Percentiles rank a stretch among this genome's conserved stretches.
Conservation (phyloP, 2,888 invertebrate species). For the Megamerina dolium region DNA sequence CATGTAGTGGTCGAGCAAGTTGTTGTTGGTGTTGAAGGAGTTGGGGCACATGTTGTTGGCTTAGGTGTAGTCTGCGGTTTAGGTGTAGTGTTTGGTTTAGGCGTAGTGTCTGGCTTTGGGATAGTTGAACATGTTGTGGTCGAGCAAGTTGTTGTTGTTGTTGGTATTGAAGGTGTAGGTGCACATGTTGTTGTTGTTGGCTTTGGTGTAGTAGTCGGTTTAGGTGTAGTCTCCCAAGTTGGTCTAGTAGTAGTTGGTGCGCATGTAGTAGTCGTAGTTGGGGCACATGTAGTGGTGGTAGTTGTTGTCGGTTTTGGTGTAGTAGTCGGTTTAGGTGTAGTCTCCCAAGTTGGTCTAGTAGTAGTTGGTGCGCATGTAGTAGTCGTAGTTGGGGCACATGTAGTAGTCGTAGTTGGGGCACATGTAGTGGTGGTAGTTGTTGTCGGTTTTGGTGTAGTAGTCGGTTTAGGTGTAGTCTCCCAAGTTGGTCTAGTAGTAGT, state of each 20-base stretch:
- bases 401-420: background rate
- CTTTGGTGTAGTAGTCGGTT: conserved; percentile 2
- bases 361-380: conserved; percentile 7
- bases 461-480: background rate
- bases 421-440: background rate
- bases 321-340: background rate
- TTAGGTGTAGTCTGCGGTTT: background rate
- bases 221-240: conserved; percentile 5
- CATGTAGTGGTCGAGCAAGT: conserved; percentile 11
- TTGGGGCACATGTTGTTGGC: conserved; percentile 1
- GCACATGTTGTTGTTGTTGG: conserved; percentile 3
- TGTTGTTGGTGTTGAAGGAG: conserved; percentile 1
- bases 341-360: too few species aligned
- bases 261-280: background rate
- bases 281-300: background rate
- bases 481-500: conserved; percentile 5
- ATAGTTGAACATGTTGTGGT: conserved; percentile 6
- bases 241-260: conserved; percentile 8
- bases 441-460: background rate
- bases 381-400: conserved; percentile 13
- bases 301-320: conserved; percentile 6
- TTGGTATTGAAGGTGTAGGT: background rate
- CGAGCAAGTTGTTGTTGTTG: background rate
- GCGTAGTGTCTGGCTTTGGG: background rate
- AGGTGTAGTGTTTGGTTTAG: conserved; percentile 2